Evolutionary conservation across 64 coral and sea anemone species (phyloP).

Genomic region (Orbicella faveolata): DNA sequence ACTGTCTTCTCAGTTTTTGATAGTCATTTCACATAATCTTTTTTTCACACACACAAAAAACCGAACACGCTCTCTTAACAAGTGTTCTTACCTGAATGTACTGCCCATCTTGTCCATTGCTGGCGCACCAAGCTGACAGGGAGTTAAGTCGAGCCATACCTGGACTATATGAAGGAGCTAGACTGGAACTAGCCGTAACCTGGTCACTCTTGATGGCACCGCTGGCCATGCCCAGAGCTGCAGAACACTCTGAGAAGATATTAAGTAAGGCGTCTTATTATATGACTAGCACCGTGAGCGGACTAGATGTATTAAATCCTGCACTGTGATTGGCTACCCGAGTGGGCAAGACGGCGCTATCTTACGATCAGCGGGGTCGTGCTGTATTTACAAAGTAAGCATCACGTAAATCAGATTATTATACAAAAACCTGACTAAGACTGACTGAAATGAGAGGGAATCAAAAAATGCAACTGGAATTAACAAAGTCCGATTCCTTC

Average conservation of each 20-base stretch:
- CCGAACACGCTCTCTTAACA: background rate
- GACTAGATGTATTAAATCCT: no score
- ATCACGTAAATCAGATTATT: no score
- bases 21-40: background rate
- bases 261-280: background rate
- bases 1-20: no score
- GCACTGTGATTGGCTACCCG: no score
- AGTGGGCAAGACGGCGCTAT: no score
- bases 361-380: no score
- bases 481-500: no score
- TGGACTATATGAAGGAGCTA: conserved; percentile 26
- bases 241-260: conserved; percentile 59
- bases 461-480: no score
- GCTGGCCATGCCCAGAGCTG: conserved; percentile 48
- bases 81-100: conserved; percentile 50
- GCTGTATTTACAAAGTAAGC: no score
- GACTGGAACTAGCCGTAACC: conserved; percentile 41
- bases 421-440: no score
- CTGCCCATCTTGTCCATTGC: conserved; percentile 6
- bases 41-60: background rate
- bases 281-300: no score
- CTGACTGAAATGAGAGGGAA: no score
- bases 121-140: conserved; percentile 57
- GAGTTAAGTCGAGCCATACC: conserved; percentile 49
- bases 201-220: conserved; percentile 39